These are phyloP conservation scores for Trachelus tabidus DNA, from an alignment of 2,888 invertebrate species.

Conservation along the genomic window DNA sequence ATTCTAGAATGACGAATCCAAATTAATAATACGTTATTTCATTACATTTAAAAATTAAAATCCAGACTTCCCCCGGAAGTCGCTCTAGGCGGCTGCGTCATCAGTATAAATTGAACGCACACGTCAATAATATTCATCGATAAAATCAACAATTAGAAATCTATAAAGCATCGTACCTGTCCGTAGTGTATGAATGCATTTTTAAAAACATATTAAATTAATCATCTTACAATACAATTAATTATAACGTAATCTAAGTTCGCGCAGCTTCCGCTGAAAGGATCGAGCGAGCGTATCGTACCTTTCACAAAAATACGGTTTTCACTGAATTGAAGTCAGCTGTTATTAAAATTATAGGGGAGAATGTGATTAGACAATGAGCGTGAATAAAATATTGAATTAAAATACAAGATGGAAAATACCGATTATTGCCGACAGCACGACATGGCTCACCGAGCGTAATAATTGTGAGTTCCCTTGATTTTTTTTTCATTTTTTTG, in stretches of 20 bases:
- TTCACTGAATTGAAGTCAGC: not conserved
- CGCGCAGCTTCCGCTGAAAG: not conserved
- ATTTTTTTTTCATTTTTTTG: not conserved
- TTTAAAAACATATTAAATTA: not conserved
- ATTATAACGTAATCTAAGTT: not conserved
- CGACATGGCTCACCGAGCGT: not conserved
- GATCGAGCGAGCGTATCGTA: not conserved
- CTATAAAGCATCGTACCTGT: not conserved
- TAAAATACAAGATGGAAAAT: not conserved
- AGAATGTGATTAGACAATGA: not conserved
- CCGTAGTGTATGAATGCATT: not conserved
- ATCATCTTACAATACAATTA: not conserved
- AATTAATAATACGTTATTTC: no score
- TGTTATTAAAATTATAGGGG: not conserved
- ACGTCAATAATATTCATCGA: not conserved
- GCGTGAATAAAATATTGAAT: not conserved
- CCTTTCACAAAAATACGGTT: not conserved
- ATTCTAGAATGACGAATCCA: no score
- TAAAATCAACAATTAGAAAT: not conserved
- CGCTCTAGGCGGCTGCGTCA: not conserved
- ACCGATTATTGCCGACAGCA: not conserved
- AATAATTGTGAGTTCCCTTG: not conserved
- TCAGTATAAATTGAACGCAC: not conserved
- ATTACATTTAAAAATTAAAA: no score
- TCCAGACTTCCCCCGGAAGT: not conserved